Percentiles rank a stretch among this genome's conserved stretches.
Evolutionary conservation across 2,113 vertebrate species (phyloP).

Genomic region (Grus americana): DNA sequence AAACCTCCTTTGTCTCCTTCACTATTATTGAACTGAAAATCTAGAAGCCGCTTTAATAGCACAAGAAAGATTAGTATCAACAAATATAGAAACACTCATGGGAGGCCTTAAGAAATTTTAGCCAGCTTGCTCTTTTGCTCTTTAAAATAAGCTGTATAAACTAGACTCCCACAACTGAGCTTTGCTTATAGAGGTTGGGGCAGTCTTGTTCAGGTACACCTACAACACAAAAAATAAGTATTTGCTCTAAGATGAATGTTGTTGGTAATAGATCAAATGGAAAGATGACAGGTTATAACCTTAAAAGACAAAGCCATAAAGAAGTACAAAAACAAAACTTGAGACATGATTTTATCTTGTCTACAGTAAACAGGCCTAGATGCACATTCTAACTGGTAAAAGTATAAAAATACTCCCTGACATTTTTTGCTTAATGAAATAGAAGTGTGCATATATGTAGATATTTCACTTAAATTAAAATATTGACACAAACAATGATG

Average conservation of each 20-base stretch:
- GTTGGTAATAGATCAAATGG: neutral
- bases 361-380: neutral
- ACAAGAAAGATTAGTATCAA: neutral
- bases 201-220: neutral
- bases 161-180: neutral
- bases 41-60: neutral
- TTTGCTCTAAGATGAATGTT: neutral
- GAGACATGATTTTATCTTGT: neutral
- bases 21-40: neutral
- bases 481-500: neutral
- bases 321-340: neutral
- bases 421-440: neutral
- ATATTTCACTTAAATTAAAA: neutral
- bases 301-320: neutral
- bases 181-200: neutral
- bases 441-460: neutral
- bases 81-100: fast-evolving
- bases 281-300: neutral
- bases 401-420: neutral
- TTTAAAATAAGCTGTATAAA: neutral
- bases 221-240: neutral
- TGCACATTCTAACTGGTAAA: neutral
- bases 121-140: neutral
- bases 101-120: neutral
- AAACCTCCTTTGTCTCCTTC: neutral